Evolutionary conservation across 2,797 vertebrate species (phyloP).

Genomic region (Taeniopygia guttata): DNA sequence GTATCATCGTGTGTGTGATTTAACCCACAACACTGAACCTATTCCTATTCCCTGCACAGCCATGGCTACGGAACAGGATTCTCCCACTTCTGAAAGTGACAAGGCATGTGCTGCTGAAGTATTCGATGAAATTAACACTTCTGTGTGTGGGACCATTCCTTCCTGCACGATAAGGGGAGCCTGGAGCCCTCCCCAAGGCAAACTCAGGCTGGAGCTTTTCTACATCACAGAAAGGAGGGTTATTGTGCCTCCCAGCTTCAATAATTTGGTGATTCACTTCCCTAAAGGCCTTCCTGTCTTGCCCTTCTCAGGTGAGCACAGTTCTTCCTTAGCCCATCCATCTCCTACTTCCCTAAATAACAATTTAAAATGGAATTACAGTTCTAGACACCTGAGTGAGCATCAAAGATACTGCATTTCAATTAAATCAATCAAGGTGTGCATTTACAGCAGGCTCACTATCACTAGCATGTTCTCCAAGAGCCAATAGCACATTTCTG

Average conservation of each 20-base stretch:
- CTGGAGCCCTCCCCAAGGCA: neutral
- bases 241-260: neutral
- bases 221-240: neutral
- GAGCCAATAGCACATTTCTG: neutral
- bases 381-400: neutral
- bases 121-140: neutral
- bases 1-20: neutral
- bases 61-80: neutral
- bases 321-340: neutral
- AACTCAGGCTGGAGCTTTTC: neutral
- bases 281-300: neutral
- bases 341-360: neutral
- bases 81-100: neutral
- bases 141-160: neutral
- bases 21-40: neutral
- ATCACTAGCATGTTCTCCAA: neutral
- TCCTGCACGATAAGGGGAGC: rapidly evolving
- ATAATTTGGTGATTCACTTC: neutral
- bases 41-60: neutral
- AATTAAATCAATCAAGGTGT: neutral
- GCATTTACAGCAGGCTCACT: neutral
- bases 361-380: neutral
- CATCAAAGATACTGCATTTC: neutral
- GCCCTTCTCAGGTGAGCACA: neutral
- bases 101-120: neutral